Conservation (phyloP, 35 echinoderm and acorn worm genomes). For the Eucidaris tribuloides region DNA sequence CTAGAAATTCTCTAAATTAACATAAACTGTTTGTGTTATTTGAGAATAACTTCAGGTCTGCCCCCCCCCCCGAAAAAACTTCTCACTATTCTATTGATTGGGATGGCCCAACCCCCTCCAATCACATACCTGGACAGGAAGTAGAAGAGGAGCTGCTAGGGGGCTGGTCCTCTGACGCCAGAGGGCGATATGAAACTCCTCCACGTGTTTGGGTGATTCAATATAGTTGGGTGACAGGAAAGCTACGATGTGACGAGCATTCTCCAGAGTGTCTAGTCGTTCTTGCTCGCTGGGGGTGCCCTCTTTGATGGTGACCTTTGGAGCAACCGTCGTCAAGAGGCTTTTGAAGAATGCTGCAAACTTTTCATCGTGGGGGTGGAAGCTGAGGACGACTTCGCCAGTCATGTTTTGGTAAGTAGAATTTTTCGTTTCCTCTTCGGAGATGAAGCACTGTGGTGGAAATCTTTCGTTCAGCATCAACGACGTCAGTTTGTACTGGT, state of each 20-base stretch:
- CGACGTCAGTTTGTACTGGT: background rate
- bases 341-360: slow-evolving; percentile 50
- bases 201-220: slow-evolving; percentile 35
- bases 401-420: background rate
- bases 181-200: slow-evolving; percentile 61
- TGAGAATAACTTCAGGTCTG: too few species aligned
- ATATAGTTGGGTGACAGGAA: slow-evolving; percentile 66
- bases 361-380: slow-evolving; percentile 34
- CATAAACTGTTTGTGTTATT: too few species aligned
- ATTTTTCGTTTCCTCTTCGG: background rate
- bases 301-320: slow-evolving; percentile 23
- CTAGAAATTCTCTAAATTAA: too few species aligned
- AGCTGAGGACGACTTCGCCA: slow-evolving; percentile 62
- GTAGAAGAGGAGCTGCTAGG: slow-evolving; percentile 12
- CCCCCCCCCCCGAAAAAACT: too few species aligned
- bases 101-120: too few species aligned
- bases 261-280: slow-evolving; percentile 53
- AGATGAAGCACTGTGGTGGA: slow-evolving; percentile 18
- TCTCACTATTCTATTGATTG: too few species aligned
- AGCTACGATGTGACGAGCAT: slow-evolving; percentile 53
- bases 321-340: slow-evolving; percentile 37
- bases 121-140: slow-evolving; percentile 22
- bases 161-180: slow-evolving; percentile 40
- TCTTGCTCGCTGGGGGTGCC: slow-evolving; percentile 47
- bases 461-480: background rate